These are phyloP conservation scores for Capra hircus DNA, from an alignment of 2,113 vertebrate species.

Conservation along the genomic window DNA sequence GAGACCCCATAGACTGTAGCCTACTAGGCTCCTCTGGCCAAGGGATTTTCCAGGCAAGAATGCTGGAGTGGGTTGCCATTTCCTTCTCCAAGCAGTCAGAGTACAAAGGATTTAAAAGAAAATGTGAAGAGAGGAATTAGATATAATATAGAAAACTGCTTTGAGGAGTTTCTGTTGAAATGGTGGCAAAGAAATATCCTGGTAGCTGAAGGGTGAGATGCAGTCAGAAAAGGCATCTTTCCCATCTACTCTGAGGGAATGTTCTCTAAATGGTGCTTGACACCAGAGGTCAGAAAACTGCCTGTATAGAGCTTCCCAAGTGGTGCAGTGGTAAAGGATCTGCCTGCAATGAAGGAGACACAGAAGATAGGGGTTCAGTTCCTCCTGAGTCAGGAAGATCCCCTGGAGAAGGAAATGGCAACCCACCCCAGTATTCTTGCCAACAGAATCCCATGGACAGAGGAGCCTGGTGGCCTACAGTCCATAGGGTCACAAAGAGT, in stretches of 20 bases:
- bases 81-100: background rate
- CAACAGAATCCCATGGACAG: background rate
- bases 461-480: background rate
- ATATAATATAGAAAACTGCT: background rate
- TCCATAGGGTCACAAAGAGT: background rate
- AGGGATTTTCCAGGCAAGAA: background rate
- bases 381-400: background rate
- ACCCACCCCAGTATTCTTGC: background rate
- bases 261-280: background rate
- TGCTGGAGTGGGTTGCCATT: background rate
- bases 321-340: background rate
- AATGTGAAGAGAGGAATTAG: background rate
- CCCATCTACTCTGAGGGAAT: background rate
- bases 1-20: background rate
- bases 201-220: background rate
- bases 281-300: background rate
- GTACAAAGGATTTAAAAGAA: background rate
- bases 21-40: background rate
- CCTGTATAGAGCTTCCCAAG: background rate
- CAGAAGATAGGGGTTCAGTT: background rate
- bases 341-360: background rate
- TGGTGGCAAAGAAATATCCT: background rate
- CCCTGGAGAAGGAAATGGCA: background rate
- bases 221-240: background rate
- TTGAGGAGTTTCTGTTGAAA: background rate